Evolutionary conservation across 2,888 invertebrate genomes (phyloP).

Genomic region (Eupithecia insigniata): DNA sequence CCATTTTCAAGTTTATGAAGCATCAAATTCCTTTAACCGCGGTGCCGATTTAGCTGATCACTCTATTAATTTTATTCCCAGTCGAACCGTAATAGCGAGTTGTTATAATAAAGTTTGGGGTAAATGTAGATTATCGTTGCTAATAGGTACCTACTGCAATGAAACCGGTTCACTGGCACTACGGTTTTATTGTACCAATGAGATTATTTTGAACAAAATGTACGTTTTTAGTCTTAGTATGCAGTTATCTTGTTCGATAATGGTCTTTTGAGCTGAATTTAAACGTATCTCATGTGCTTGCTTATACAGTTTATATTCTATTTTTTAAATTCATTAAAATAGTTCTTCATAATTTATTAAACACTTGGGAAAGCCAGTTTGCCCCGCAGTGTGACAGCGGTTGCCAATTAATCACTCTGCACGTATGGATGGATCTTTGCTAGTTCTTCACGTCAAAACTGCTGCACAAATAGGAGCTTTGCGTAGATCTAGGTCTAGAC

Average conservation of each 20-base stretch:
- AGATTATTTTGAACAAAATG: constrained; percentile 31
- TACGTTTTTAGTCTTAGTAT: constrained; percentile 17
- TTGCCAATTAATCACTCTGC: background rate
- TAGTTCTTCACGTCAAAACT: no score
- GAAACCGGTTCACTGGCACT: constrained; percentile 24
- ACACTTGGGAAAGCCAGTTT: background rate
- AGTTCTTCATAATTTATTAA: background rate
- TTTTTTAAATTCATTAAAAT: background rate
- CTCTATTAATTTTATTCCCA: constrained; percentile 45
- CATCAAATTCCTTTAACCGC: constrained; percentile 50
- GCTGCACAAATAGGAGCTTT: no score
- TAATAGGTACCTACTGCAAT: constrained; percentile 26
- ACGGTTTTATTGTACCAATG: constrained; percentile 38
- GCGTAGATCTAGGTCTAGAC: no score
- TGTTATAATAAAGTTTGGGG: constrained; percentile 35
- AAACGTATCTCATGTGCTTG: background rate
- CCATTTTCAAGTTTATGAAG: constrained; percentile 50
- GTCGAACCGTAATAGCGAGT: constrained; percentile 29
- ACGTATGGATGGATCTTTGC: no score
- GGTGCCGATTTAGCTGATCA: constrained; percentile 48
- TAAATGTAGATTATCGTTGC: constrained; percentile 30
- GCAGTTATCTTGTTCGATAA: background rate
- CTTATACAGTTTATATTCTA: background rate
- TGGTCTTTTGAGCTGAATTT: background rate
- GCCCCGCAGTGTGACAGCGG: background rate